Evolutionary conservation across 2,113 vertebrate genomes (phyloP).

Genomic region (Micronycteris hirsuta): DNA sequence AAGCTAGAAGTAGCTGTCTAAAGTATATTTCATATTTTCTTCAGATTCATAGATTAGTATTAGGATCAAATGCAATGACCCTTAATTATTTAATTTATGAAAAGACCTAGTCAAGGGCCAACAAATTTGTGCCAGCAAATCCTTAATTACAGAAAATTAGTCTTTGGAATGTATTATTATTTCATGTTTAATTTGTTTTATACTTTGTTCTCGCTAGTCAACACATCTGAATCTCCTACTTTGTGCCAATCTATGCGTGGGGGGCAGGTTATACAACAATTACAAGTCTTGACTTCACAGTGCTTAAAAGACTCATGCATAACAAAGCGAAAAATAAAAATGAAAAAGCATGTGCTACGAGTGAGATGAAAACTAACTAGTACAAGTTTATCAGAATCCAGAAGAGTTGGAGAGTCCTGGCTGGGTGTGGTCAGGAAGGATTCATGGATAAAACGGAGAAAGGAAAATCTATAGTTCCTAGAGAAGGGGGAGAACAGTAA

Average conservation of each 20-base stretch:
- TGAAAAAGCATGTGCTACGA: background rate
- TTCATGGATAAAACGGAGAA: background rate
- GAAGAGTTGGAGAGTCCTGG: background rate
- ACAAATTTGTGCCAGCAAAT: background rate
- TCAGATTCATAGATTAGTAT: background rate
- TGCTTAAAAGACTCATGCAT: background rate
- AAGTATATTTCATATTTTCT: background rate
- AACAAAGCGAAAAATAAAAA: background rate
- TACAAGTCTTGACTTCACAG: background rate
- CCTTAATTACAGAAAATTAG: background rate
- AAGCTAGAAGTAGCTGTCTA: background rate
- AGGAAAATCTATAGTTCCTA: background rate
- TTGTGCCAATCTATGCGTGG: background rate
- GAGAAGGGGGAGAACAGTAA: background rate
- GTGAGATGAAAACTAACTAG: background rate
- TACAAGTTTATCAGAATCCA: background rate
- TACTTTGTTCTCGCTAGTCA: background rate
- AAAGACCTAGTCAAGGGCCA: background rate
- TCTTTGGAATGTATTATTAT: background rate
- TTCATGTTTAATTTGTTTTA: background rate
- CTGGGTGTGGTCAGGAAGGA: background rate
- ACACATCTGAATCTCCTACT: background rate
- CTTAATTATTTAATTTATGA: background rate
- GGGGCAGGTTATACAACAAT: background rate
- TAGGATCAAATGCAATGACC: background rate